These are phyloP conservation scores for Drosophila bunnanda DNA, from an alignment of 2,888 invertebrate species.

Conservation along the genomic window DNA sequence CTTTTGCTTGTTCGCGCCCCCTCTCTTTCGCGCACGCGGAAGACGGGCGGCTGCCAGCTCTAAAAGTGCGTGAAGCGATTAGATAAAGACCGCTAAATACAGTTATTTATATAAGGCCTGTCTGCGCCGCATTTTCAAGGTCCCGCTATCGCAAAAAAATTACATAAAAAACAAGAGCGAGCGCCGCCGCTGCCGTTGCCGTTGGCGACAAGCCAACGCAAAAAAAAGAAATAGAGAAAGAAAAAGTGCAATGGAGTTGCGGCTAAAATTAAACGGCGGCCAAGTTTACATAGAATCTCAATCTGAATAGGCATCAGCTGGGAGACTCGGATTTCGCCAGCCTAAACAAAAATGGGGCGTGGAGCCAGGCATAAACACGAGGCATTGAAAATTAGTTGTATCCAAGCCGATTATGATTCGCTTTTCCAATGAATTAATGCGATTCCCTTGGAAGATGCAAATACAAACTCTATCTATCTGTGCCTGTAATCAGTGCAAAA, in stretches of 20 bases:
- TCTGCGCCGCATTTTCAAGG: conserved; percentile 62
- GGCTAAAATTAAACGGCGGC: conserved; percentile 22
- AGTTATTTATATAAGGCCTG: conserved; percentile 63
- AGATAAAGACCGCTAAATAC: conserved; percentile 62
- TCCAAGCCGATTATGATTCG: conserved; percentile 3
- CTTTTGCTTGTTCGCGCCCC: background rate
- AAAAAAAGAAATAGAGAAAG: conserved; percentile 25
- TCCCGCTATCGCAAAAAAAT: conserved; percentile 59
- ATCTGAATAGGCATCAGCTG: conserved; percentile 2
- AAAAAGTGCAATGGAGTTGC: conserved; percentile 43
- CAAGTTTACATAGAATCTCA: conserved; percentile 20
- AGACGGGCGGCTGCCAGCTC: conserved; percentile 33
- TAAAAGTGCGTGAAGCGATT: conserved; percentile 66
- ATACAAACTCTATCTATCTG: conserved; percentile 15
- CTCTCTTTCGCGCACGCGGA: conserved; percentile 30
- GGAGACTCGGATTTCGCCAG: conserved; percentile 15
- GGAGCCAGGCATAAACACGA: conserved; percentile 2
- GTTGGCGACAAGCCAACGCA: conserved; percentile 9
- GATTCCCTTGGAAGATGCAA: conserved; percentile 5
- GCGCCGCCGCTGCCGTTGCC: conserved; percentile 1
- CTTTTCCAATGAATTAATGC: conserved; percentile 18
- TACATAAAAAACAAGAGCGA: conserved; percentile 62
- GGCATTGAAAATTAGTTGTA: conserved; percentile 17
- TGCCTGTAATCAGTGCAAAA: conserved; percentile 49
- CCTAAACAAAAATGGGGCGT: conserved; percentile 16